Conservation (phyloP, 2,888 invertebrate genomes). For the Enoplolaimus lenunculus region DNA sequence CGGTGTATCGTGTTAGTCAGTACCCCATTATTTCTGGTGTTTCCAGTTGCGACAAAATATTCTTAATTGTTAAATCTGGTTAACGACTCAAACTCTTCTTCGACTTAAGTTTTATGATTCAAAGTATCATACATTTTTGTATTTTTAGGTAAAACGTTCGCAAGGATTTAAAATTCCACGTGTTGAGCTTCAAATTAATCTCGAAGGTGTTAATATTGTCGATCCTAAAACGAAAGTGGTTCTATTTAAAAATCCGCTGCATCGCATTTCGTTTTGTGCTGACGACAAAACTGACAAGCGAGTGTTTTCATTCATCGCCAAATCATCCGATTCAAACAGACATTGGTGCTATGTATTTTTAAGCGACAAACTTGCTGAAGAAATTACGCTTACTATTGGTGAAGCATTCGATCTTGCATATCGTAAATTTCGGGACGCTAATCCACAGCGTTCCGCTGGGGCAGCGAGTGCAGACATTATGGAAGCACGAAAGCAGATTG, state of each 20-base stretch:
- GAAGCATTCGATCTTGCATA: constrained; percentile 96
- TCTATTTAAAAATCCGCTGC: constrained; percentile 83
- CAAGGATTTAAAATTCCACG: constrained; percentile 68
- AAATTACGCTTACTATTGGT: constrained; percentile 90
- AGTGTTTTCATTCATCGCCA: constrained; percentile 43
- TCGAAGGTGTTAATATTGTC: constrained; percentile 86
- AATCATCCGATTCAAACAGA: constrained; percentile 50
- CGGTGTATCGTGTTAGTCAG: too few relatives aligned
- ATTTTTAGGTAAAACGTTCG: constrained; percentile 50
- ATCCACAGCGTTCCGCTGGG: too few relatives aligned
- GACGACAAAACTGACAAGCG: constrained; percentile 68
- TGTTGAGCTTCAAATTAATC: constrained; percentile 80
- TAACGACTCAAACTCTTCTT: constrained; percentile 6
- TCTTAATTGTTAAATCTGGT: too few relatives aligned
- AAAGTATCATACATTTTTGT: background rate
- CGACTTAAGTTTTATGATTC: background rate
- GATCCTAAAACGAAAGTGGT: constrained; percentile 55
- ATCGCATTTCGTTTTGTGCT: constrained; percentile 94
- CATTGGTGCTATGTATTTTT: constrained; percentile 95
- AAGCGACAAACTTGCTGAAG: constrained; percentile 88
- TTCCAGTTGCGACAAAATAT: too few relatives aligned
- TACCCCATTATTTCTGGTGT: too few relatives aligned
- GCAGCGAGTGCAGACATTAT: constrained; percentile 56
- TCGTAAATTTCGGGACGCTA: constrained; percentile 59
- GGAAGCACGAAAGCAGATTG: constrained; percentile 63